phyloP scores from a whole-genome alignment of 92 coral and sea anemone genomes.

The Actinernus sp. region DNA sequence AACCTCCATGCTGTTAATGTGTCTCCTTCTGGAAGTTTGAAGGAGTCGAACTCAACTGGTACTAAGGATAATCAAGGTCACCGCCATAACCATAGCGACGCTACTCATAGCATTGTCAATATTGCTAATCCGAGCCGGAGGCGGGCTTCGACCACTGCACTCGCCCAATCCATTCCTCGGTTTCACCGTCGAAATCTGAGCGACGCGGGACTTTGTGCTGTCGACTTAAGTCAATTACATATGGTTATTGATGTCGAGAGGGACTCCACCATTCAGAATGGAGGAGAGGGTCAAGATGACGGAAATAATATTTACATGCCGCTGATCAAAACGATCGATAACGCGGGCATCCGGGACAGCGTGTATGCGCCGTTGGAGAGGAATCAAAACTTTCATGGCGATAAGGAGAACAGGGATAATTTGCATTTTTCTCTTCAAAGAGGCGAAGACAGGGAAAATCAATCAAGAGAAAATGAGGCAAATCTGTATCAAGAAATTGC shows the following conservation, averaged over 20 bases:
- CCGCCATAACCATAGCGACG: constrained; percentile 24
- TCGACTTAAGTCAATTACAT: constrained; percentile 31
- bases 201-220: constrained; percentile 62
- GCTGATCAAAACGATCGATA: neutral
- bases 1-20: constrained; percentile 16
- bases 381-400: too few relatives aligned
- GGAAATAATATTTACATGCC: constrained; percentile 8
- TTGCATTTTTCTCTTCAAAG: too few relatives aligned
- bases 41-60: neutral
- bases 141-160: constrained; percentile 9
- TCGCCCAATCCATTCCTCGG: neutral
- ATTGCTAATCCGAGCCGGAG: constrained; percentile 10
- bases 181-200: constrained; percentile 46
- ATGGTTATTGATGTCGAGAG: constrained; percentile 7
- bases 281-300: constrained; percentile 1
- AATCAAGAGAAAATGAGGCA: too few relatives aligned
- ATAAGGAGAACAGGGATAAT: too few relatives aligned
- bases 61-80: neutral
- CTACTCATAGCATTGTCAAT: constrained; percentile 26
- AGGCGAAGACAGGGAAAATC: too few relatives aligned
- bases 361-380: neutral
- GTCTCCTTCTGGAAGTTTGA: constrained; percentile 24
- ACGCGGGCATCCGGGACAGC: constrained; percentile 1
- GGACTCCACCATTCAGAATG: neutral
- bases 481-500: too few relatives aligned